Base-by-base conservation (phyloP, 2,797 vertebrate genomes). In the Varecia variegata region DNA sequence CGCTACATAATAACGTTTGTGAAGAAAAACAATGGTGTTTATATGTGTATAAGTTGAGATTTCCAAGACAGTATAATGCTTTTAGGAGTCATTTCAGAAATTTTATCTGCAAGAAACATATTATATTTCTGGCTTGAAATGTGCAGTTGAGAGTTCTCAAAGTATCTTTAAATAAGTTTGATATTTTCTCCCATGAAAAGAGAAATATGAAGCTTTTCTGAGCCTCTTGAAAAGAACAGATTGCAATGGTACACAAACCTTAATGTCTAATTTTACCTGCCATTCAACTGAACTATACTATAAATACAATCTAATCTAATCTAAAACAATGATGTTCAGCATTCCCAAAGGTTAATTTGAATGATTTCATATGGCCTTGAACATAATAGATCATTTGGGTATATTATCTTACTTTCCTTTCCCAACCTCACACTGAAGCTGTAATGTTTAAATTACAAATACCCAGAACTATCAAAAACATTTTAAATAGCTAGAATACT, bases 281-380 rank as follows among this genome's bases (percentile, higher is more conserved):
- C 93, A 92, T 47, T 96, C 80, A 97, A 70, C 13, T 56, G n/a
- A 93, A 93, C n/a, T 90, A 82, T 86, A 71, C 52, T 54, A 85
- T 35, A 52, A 83, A 40, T 35, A 76, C 35, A 62, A 85, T 71
- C n/a, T 83, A 97, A 96, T 90, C 35, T 94, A 92, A 95, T 93
- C 21, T 87, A 95, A 97, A 94, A 96, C 47, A 74, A 56, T 84
- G 95, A 92, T 93, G 45, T 58, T 94, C 73, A 70, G 80, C 23
- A 92, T 65, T 97, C 96, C 70, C 81, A 97, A 96, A 93, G 92
- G 94, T 97, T 97, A 97, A 97, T 97, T 97, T 96, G 65, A 94
- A 96, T 67, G n/a, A 74, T 96, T 97, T 96, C 81, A 14, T 89
- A 47, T 52, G 56, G 85, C 52, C 62, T 38, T 93, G 35, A 90